These are phyloP conservation scores for Acleris cristana DNA, from an alignment of 2,888 invertebrate species.

Conservation along the genomic window DNA sequence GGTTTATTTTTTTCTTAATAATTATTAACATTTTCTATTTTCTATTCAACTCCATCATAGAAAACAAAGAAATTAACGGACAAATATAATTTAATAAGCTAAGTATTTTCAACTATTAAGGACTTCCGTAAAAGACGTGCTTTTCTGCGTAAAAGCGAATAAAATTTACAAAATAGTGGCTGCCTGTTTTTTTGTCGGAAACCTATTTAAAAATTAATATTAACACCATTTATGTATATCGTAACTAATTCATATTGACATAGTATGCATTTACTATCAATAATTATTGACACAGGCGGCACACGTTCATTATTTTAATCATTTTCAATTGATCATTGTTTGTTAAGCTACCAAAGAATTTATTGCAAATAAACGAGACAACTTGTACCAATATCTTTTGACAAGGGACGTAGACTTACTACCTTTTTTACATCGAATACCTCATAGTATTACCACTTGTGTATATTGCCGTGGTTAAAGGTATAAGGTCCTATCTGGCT, in stretches of 20 bases:
- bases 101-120: too few relatives aligned
- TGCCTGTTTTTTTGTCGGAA: too few relatives aligned
- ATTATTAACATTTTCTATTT: too few relatives aligned
- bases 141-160: too few relatives aligned
- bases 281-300: conserved; percentile 4
- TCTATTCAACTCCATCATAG: too few relatives aligned
- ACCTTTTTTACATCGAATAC: not conserved
- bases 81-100: too few relatives aligned
- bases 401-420: not conserved
- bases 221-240: not conserved
- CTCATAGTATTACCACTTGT: not conserved
- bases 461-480: not conserved
- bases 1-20: too few relatives aligned
- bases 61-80: too few relatives aligned
- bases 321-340: conserved; percentile 13
- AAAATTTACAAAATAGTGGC: too few relatives aligned
- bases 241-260: conserved; percentile 2
- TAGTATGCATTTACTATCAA: not conserved
- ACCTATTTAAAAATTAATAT: not conserved
- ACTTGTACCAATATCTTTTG: not conserved
- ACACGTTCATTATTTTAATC: conserved; percentile 7
- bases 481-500: not conserved
- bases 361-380: not conserved
- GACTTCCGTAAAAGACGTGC: too few relatives aligned
- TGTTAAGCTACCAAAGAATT: not conserved